phyloP scores from a whole-genome alignment of 1,140 invertebrate species.

The Cotesia vestalis region DNA sequence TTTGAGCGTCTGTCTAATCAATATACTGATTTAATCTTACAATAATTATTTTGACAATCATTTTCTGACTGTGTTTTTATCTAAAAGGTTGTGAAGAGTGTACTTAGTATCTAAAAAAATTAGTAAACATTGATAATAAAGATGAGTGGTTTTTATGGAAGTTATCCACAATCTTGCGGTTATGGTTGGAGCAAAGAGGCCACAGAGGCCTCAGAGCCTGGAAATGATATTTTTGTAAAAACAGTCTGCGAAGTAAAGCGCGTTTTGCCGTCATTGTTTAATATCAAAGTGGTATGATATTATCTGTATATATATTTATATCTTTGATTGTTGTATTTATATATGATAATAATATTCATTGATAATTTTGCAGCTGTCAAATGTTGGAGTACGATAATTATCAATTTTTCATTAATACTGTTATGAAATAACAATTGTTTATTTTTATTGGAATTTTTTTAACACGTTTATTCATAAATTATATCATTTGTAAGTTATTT shows the following conservation, averaged over 20 bases:
- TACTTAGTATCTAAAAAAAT: too few species aligned
- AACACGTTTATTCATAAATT: too few species aligned
- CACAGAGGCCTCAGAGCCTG: slow-evolving; percentile 32
- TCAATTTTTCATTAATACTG: too few species aligned
- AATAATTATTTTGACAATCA: too few species aligned
- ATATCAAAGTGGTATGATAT: slow-evolving; percentile 65
- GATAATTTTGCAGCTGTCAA: not conserved
- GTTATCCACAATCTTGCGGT: slow-evolving; percentile 37
- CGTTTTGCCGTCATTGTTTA: slow-evolving; percentile 62
- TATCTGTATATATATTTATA: not conserved
- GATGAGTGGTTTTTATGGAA: slow-evolving; percentile 39
- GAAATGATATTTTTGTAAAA: slow-evolving; percentile 59
- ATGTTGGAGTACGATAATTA: not conserved
- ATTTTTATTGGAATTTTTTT: too few species aligned
- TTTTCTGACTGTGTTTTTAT: too few species aligned
- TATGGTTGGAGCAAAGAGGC: slow-evolving; percentile 38
- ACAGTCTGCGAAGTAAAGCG: slow-evolving; percentile 59
- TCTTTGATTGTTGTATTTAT: not conserved
- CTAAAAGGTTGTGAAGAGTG: too few species aligned
- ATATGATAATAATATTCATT: not conserved
- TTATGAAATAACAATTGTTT: too few species aligned
- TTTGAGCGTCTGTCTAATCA: too few species aligned
- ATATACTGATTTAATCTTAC: too few species aligned
- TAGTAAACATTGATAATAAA: not conserved
- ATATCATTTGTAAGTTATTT: too few species aligned